phyloP scores from a whole-genome alignment of 2,888 invertebrate genomes.

The Merodon equestris region DNA sequence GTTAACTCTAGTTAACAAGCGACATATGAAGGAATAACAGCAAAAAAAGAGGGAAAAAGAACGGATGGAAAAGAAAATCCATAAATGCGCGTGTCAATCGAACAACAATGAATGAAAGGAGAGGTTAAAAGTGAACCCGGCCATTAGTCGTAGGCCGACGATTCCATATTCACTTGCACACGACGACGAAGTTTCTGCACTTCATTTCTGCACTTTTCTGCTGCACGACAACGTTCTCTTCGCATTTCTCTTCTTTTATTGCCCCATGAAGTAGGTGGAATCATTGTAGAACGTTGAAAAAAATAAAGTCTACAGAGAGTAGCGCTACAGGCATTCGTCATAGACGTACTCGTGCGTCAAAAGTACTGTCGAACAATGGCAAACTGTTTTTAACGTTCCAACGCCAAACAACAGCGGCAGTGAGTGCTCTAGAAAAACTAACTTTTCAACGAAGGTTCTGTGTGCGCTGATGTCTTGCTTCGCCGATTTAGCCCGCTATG shows the following conservation, averaged over 20 bases:
- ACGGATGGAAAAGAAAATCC: conserved; percentile 23
- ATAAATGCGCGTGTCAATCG: conserved; percentile 47
- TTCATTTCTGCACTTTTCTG: background rate
- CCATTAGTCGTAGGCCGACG: conserved; percentile 47
- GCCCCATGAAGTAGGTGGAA: conserved; percentile 4
- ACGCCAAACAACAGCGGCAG: conserved; percentile 2
- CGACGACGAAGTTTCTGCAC: too few relatives aligned
- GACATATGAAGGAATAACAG: conserved; percentile 10
- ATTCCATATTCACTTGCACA: too few relatives aligned
- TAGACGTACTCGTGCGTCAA: conserved; percentile 13
- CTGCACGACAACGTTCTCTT: conserved; percentile 23
- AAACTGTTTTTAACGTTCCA: conserved; percentile 2
- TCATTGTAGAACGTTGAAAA: conserved; percentile 1
- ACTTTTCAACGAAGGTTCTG: background rate
- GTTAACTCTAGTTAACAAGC: conserved; percentile 40
- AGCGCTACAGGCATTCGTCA: conserved; percentile 2
- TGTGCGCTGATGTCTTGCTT: background rate
- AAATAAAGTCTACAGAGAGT: background rate
- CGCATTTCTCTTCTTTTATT: conserved; percentile 10
- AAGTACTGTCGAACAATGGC: conserved; percentile 24
- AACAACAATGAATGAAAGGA: conserved; percentile 19
- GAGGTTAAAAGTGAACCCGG: conserved; percentile 50
- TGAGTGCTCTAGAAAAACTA: background rate
- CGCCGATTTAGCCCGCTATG: background rate
- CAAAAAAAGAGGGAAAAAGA: conserved; percentile 1